Base-by-base conservation (phyloP, 2,797 vertebrate genomes). In the Chelon labrosus region DNA sequence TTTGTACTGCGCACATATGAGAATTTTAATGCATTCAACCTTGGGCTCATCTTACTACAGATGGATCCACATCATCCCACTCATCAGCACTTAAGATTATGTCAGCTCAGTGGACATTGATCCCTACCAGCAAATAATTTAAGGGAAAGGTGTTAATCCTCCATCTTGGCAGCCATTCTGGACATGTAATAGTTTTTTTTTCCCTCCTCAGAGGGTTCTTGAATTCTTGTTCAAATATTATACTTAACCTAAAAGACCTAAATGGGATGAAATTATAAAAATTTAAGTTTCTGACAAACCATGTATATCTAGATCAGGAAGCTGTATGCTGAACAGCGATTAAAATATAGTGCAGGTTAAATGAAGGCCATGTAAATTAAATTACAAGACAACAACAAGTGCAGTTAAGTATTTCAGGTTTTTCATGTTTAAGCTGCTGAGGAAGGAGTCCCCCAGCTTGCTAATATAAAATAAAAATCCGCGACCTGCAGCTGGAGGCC, bases 121-220 rank as follows among this genome's bases (percentile, higher is more conserved):
- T 71, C 69, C 60, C 6, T 9, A 66, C 58, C 69, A 61, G 55
- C 58, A 73, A 47, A 68, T 87, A 58, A 80, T 79, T 88, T 83
- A 67, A 70, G 82, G 76, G 61, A 78, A 84, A 88, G 79, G 85
- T 84, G 87, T 70, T 89, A 86, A 91, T 91, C 81, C 78, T 52
- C 50, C 37, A 70, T 73, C 68, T 88, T 89, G 87, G 86, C 89
- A 83, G 75, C 57, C 11, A 6, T 38, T 64, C 58, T 66, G 79
- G 75, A 80, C 64, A 75, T 65, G 61, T 70, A 73, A 73, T 72
- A 75, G 67, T 59, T 60, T 68, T 68, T 53, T 71, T 80, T 35
- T 35, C 7, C 31, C 31, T 46, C 61, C 83, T 88, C 17, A 25
- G 60, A 53, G 59, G 53, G 50, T 61, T 72, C 53, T 72, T 25